Evolutionary conservation across 1,140 invertebrate genomes (phyloP).

Genomic region (Drosophila santomea): DNA sequence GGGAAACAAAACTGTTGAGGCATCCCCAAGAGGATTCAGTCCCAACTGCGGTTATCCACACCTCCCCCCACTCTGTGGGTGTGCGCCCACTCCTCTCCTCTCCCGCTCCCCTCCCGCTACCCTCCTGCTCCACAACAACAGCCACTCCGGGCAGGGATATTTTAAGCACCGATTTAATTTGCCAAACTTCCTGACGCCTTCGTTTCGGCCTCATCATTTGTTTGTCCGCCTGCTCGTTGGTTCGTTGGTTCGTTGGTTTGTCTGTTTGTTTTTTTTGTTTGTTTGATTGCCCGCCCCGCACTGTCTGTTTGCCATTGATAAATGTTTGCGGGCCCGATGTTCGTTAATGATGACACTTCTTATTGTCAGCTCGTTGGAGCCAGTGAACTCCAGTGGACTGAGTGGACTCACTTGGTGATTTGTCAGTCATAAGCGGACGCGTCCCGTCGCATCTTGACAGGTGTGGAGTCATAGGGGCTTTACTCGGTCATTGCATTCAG

Average conservation of each 20-base stretch:
- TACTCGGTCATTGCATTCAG: conserved; percentile 13
- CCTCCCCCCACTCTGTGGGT: conserved; percentile 1
- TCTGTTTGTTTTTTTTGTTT: background rate
- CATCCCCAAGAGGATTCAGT: conserved; percentile 8
- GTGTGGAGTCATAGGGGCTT: conserved; percentile 28
- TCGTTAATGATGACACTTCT: conserved; percentile 79
- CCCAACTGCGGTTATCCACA: conserved; percentile 38
- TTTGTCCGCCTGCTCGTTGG: conserved; percentile 15
- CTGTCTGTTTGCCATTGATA: conserved; percentile 61
- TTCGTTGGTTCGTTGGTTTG: background rate
- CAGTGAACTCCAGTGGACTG: too few species aligned
- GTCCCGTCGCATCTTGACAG: conserved; percentile 40
- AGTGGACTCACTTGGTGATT: conserved; percentile 59
- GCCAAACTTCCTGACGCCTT: conserved; percentile 66
- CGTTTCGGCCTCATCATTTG: conserved; percentile 62
- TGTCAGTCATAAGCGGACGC: conserved; percentile 63
- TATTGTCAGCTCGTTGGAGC: conserved; percentile 53
- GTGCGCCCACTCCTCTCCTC: too few species aligned
- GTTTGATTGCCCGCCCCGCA: background rate
- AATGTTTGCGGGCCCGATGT: conserved; percentile 60
- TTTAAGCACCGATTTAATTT: conserved; percentile 71
- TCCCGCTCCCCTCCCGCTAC: too few species aligned
- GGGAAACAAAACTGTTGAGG: conserved; percentile 41
- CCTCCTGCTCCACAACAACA: background rate
- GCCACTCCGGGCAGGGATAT: conserved; percentile 8